A percentile compares a stretch with the other conserved stretches of the same genome.
These are phyloP conservation scores for Teinopalpus imperialis DNA, from an alignment of 2,888 invertebrate species.

Conservation along the genomic window DNA sequence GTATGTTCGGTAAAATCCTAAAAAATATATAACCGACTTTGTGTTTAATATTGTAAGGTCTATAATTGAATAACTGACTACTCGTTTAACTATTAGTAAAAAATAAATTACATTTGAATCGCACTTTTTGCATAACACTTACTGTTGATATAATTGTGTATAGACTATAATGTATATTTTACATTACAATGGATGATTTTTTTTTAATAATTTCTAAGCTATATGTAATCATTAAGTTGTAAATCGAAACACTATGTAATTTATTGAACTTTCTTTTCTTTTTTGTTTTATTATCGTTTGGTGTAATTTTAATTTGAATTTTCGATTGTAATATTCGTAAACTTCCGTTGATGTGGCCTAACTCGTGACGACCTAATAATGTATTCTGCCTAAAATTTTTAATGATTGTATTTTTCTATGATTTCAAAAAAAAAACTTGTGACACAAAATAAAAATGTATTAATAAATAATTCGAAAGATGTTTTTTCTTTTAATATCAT, in stretches of 20 bases:
- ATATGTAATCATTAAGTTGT: constrained; percentile 33
- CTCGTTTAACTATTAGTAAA: constrained; percentile 30
- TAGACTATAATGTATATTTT: constrained; percentile 65
- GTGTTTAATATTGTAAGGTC: constrained; percentile 1
- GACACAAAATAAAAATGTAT: constrained; percentile 76
- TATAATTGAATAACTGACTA: constrained; percentile 15
- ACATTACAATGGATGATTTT: constrained; percentile 49
- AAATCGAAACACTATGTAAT: constrained; percentile 37
- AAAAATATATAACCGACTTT: not conserved
- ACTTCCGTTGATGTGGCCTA: constrained; percentile 39
- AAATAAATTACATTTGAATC: constrained; percentile 47
- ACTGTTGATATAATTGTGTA: constrained; percentile 73
- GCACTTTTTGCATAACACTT: constrained; percentile 77
- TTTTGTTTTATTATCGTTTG: constrained; percentile 40
- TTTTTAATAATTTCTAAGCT: constrained; percentile 31
- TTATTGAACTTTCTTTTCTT: constrained; percentile 40
- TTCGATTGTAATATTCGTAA: not conserved
- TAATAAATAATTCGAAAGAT: constrained; percentile 46
- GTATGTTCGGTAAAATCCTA: too few relatives aligned
- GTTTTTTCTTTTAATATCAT: constrained; percentile 29
- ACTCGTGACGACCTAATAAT: constrained; percentile 36
- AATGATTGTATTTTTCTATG: constrained; percentile 31
- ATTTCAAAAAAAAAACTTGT: constrained; percentile 33
- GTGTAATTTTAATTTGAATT: constrained; percentile 41
- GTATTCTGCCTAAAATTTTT: constrained; percentile 47